These are phyloP conservation scores for Darevskia nairensis DNA, from an alignment of 2,797 vertebrate species.

Conservation along the genomic window DNA sequence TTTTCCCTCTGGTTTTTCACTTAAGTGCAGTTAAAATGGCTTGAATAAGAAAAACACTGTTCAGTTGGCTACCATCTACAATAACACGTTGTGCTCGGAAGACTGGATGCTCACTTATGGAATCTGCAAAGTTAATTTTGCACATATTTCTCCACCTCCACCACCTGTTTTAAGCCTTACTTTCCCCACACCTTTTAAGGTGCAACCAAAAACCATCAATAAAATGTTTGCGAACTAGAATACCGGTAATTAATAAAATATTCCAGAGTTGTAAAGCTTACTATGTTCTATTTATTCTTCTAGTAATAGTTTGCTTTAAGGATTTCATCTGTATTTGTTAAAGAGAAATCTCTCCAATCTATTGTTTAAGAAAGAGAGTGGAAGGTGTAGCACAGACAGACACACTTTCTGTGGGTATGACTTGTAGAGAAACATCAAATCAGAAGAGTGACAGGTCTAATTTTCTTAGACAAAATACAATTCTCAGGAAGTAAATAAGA, in stretches of 20 bases:
- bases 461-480: conserved; percentile 5
- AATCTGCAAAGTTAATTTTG: conserved; percentile 31
- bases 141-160: background rate
- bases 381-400: background rate
- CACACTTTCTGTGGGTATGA: background rate
- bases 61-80: conserved; percentile 38
- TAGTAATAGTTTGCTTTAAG: conserved; percentile 21
- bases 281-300: conserved; percentile 8
- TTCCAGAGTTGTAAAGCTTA: background rate
- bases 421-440: background rate
- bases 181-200: background rate
- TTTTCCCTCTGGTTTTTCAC: conserved; percentile 21
- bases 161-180: conserved; percentile 7
- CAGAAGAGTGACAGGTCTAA: conserved; percentile 17
- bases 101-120: conserved; percentile 1
- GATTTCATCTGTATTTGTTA: conserved; percentile 16
- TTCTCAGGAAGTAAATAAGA: conserved; percentile 16
- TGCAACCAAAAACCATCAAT: background rate
- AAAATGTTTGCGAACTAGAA: background rate
- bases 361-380: background rate
- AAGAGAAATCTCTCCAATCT: conserved; percentile 2
- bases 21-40: conserved; percentile 47
- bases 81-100: conserved; percentile 43
- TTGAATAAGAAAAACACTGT: conserved; percentile 44
- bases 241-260: background rate